Base-by-base conservation (phyloP, 1,140 invertebrate species). In the Belonocnema kinseyi region DNA sequence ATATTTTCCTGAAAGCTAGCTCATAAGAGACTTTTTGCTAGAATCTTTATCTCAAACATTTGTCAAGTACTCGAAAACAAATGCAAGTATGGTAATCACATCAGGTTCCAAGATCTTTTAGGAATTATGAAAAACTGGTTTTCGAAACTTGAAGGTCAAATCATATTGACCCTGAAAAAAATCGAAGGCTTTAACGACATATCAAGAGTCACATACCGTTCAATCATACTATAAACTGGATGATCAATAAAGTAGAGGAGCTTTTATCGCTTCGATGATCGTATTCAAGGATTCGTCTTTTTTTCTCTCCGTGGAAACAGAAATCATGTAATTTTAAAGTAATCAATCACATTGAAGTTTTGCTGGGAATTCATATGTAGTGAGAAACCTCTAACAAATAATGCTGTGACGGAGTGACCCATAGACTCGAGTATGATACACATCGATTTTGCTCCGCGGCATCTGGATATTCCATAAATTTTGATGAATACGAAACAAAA, bases 401-500 rank as follows among this genome's bases (percentile, higher is more conserved):
- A 33, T 66, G 21, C 58, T 66, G 7, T 66, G 21, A 66, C 58
- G 13, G 26, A 40, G 58, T 66, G 61, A 66, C 61, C 61, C 61
- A 66, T 66, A 66, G 46, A 66, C 33, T 40, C 16, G 26, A 66
- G 5, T 40, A 33, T 66, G 53, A 46, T 16, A 66, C n/a, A n/a
- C 26, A 46, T 66, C 16, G 61, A 66, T 66, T 66, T 66, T 66
- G 5, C 58, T 12, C 6, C 14, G 10, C 5, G 3, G 3, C 26
- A 61, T 61, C 26, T 33, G 19, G 16, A 21, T 26, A 40, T 66
- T 14, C 40, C 26, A 66, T 66, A 66, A 66, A 66, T 61, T 61
- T 33, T 21, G 14, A 40, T 76, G 74, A 73, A 79, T 56, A 17
- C 75, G 70, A 77, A 51, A 66, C 33, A 77, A 70, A 79, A 77